Conservation (phyloP, 2,888 invertebrate species). For the Prosapia bicincta region DNA sequence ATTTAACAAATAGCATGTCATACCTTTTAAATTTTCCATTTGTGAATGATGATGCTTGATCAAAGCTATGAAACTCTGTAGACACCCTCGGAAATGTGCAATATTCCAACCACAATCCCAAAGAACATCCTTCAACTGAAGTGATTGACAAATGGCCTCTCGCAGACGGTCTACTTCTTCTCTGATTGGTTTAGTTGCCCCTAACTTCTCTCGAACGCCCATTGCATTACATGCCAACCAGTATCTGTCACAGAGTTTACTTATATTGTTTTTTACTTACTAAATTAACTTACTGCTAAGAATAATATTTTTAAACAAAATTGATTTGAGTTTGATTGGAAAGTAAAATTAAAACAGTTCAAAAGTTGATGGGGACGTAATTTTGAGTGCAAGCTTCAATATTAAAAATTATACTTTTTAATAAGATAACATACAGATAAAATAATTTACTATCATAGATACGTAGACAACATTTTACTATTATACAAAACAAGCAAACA, state of each 20-base stretch:
- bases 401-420: too few relatives aligned
- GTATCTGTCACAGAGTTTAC: slow-evolving; percentile 47
- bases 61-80: slow-evolving; percentile 76
- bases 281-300: neutral
- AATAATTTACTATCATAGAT: too few relatives aligned
- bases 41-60: slow-evolving; percentile 68
- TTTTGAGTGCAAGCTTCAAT: too few relatives aligned
- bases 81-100: slow-evolving; percentile 85
- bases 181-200: slow-evolving; percentile 62
- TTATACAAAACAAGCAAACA: too few relatives aligned
- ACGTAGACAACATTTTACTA: too few relatives aligned
- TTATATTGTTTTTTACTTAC: neutral
- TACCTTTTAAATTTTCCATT: slow-evolving; percentile 64
- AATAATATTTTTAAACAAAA: neutral
- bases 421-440: too few relatives aligned
- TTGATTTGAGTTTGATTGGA: too few relatives aligned
- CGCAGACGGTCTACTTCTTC: slow-evolving; percentile 70
- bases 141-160: slow-evolving; percentile 53
- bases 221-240: slow-evolving; percentile 72
- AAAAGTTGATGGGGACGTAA: too few relatives aligned
- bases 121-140: slow-evolving; percentile 58
- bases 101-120: slow-evolving; percentile 89
- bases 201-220: slow-evolving; percentile 62
- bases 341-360: too few relatives aligned
- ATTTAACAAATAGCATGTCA: neutral